Evolutionary conservation across 1,140 invertebrate genomes (phyloP), one percentile per base, ranked within the genome.

Genomic region (Hycleus cichorii): DNA sequence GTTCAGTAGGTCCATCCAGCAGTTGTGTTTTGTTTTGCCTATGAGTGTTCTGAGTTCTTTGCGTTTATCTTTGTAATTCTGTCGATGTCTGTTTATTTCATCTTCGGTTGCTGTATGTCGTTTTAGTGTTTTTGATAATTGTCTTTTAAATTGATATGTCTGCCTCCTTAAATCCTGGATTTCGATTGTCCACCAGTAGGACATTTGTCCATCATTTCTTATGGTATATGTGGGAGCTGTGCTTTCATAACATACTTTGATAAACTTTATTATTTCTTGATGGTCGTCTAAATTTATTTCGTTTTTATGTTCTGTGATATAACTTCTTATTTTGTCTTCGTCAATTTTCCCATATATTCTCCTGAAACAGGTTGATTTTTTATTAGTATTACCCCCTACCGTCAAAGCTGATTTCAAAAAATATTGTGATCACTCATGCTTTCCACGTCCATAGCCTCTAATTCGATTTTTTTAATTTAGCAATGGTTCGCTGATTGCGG

Each of bases 11-110:
- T 54, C 44, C 44, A 39, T 63, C 66, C 64, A 68, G 12, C 48
- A 49, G 27, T 54, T 45, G 8, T 26, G 26, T 38, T 71, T 65
- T 3, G 43, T 39, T 4, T 38, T 38, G 9, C 38, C 38, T 4
- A 69, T 69, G 10, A 54, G 58, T 2, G 9, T 48, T 26, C 40
- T 57, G 8, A 65, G 48, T 27, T 61, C 54, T 39, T 55, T 61
- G 3, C 27, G n/a, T 25, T 52, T 27, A 4, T 32, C 27, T 32
- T 32, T 32, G 7, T 32, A 32, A 4, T 4, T 32, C 4, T 32
- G 4, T 1, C 1, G 4, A 0, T 4, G 7, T 1, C 2, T 32
- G 2, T 32, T 32, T 32, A 32, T 56, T 11, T 11, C 9, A 11
- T 56, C 57, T 6, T 62, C 43, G 10, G 12, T 43, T 25, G 43